These are phyloP conservation scores for Cochlearius cochlearius DNA, from an alignment of 2,113 vertebrate genomes.

Conservation along the genomic window DNA sequence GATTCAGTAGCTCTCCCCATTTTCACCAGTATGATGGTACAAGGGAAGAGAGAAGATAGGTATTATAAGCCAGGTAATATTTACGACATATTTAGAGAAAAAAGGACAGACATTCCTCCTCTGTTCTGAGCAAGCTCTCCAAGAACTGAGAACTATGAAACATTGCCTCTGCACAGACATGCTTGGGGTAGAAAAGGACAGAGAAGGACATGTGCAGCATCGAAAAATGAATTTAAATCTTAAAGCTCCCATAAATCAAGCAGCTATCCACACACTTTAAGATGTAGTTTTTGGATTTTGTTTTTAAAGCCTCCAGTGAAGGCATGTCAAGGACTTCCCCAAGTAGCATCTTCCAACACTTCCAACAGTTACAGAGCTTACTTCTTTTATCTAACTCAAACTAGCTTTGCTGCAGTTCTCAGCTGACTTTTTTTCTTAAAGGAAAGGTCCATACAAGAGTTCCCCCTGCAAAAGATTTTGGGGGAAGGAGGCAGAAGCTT, in stretches of 20 bases:
- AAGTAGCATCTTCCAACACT: background rate
- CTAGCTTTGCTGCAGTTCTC: background rate
- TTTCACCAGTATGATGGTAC: background rate
- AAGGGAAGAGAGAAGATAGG: background rate
- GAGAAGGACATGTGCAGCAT: fast-evolving
- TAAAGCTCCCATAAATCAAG: background rate
- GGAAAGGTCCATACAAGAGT: background rate
- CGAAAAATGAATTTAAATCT: background rate
- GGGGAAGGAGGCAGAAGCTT: background rate
- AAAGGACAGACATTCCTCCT: background rate
- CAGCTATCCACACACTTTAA: background rate
- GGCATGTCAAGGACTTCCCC: background rate
- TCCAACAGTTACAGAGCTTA: background rate
- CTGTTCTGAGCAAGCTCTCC: background rate
- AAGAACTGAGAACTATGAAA: background rate
- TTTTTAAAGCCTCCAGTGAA: background rate
- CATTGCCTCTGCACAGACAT: background rate
- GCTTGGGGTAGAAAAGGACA: background rate
- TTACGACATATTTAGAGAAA: background rate
- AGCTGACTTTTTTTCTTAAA: background rate
- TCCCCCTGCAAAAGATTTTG: background rate
- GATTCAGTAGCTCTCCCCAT: background rate
- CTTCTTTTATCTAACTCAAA: background rate
- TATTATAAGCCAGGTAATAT: background rate
- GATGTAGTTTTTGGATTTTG: fast-evolving